phyloP scores from a whole-genome alignment of 2,888 invertebrate genomes.

The Scaeva pyrastri region DNA sequence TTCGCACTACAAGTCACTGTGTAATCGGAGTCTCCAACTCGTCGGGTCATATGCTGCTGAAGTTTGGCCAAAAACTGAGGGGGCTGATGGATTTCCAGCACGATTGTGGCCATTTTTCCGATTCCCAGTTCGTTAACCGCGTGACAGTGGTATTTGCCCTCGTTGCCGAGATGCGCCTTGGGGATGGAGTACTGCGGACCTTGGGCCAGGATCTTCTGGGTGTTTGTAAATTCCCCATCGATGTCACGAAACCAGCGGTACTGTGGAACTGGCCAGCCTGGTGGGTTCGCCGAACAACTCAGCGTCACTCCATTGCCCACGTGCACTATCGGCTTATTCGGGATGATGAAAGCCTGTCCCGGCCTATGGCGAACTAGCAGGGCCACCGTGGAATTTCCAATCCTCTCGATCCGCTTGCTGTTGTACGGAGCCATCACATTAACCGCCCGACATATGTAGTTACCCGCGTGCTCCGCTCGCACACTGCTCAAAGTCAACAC shows the following conservation, averaged over 20 bases:
- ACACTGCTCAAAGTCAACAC: conserved; percentile 90
- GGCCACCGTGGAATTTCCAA: conserved; percentile 92
- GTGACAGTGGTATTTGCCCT: conserved; percentile 95
- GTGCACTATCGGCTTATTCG: conserved; percentile 92
- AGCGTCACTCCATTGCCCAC: conserved; percentile 93
- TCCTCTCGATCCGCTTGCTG: conserved; percentile 89
- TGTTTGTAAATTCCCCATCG: conserved; percentile 85
- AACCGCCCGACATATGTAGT: conserved; percentile 94
- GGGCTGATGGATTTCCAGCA: conserved; percentile 94
- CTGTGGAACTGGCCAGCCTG: conserved; percentile 96
- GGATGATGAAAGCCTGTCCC: conserved; percentile 92
- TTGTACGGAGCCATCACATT: conserved; percentile 92
- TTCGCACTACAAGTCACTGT: conserved; percentile 93
- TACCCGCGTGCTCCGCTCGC: conserved; percentile 93
- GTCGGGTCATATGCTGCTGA: conserved; percentile 91
- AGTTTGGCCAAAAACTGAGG: conserved; percentile 93
- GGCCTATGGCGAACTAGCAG: conserved; percentile 94
- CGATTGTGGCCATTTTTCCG: conserved; percentile 93
- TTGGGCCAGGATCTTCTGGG: conserved; percentile 89
- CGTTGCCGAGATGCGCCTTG: conserved; percentile 92
- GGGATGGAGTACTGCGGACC: conserved; percentile 94
- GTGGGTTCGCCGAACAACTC: conserved; percentile 93
- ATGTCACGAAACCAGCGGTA: conserved; percentile 95
- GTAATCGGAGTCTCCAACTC: conserved; percentile 91
- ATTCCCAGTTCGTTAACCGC: conserved; percentile 95